Evolutionary conservation across 1,140 invertebrate species (phyloP), one percentile per base, ranked within the genome.

Genomic region (Drosophila rufa): DNA sequence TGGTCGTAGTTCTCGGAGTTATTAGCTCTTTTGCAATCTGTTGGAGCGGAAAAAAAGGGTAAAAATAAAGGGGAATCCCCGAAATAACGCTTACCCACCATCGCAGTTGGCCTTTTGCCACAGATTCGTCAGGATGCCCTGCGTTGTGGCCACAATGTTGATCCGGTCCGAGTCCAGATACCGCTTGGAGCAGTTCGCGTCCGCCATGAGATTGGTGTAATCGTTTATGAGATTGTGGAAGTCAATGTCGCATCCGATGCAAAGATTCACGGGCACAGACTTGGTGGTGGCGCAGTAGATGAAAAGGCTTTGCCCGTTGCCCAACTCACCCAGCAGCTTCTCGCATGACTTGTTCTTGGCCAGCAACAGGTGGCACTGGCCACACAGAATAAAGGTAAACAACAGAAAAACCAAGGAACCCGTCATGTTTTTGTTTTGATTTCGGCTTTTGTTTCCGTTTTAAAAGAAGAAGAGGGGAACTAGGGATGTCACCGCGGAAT

Each of bases 111-210:
- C 91, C 19, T 75, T 79, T 4, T 89, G 46, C 91, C 91, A 92
- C 5, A 92, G 64, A 6, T 65, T 73, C 7, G 60, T 76, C 0
- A 92, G 71, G 47, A 81, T 42, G 2, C 59, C 62, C 45, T 92
- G 77, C 0, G 79, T 91, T 9, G 79, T 86, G 6, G 65, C 36
- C 11, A 92, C 75, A 2, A 92, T 65, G 38, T 92, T 92, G 12
- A 92, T 71, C 19, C 91, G 82, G 78, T 92, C 91, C 2, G 75
- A 76, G 38, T 92, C 75, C 9, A 76, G 75, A n/a, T 79, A 92
- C 1, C 15, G 25, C 4, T 75, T 60, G 3, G 87, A 79, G 36
- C 91, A 92, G 47, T 80, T 92, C 0, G 42, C 25, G 3, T 43
- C 25, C 14, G 51, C n/a, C 12, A 78, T 65, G 4, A 92, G 46